phyloP scores from a whole-genome alignment of 2,113 vertebrate genomes.

The Podilymbus podiceps region DNA sequence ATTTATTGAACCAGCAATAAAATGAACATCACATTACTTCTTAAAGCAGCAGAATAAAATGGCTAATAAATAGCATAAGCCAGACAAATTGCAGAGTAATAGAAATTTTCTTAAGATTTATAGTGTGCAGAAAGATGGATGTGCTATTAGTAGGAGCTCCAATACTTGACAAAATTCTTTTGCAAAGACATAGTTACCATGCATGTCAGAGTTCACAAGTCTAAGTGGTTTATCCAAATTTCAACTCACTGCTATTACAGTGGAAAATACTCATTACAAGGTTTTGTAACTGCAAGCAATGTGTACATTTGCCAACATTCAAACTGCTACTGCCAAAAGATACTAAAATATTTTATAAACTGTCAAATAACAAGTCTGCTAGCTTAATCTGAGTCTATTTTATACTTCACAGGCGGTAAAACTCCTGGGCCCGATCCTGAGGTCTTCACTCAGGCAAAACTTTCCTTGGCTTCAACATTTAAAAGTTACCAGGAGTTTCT shows the following conservation, averaged over 20 bases:
- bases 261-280: constrained; percentile 79
- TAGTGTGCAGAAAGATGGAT: constrained; percentile 86
- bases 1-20: constrained; percentile 92
- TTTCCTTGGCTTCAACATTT: not conserved
- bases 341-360: constrained; percentile 85
- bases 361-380: constrained; percentile 83
- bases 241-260: constrained; percentile 78
- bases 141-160: constrained; percentile 85
- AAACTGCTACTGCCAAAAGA: constrained; percentile 81
- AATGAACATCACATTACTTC: constrained; percentile 90
- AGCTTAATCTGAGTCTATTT: constrained; percentile 78
- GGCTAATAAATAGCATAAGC: constrained; percentile 90
- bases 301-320: constrained; percentile 78
- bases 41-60: constrained; percentile 90
- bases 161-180: constrained; percentile 84
- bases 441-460: not conserved
- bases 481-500: not conserved
- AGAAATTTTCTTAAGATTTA: constrained; percentile 90
- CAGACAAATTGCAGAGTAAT: constrained; percentile 91
- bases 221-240: constrained; percentile 84
- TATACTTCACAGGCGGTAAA: constrained; percentile 66
- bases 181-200: constrained; percentile 81
- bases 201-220: constrained; percentile 83
- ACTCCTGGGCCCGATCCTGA: constrained; percentile 47
- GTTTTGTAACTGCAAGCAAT: constrained; percentile 75